Evolutionary conservation across 2,113 vertebrate genomes (phyloP), one percentile per base, ranked within the genome.

Genomic region (Chaetodon trifascialis): DNA sequence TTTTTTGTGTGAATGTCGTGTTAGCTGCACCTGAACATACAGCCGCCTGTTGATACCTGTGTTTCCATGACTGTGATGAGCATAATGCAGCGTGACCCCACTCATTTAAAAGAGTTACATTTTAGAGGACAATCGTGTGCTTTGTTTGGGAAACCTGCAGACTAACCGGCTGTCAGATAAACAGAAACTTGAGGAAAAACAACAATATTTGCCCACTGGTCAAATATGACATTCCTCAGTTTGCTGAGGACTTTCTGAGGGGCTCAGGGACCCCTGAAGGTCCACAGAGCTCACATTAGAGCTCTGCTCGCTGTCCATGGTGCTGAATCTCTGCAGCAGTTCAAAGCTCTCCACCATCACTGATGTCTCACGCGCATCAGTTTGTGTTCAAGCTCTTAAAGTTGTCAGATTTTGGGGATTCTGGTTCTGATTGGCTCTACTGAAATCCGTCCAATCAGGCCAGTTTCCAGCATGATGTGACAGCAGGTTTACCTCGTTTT

Each of bases 401-500:
- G 14, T 14, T 47, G 46, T 47, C 2, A 47, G 9, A 44, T 44
- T 2, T 44, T 2, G 8, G 10, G 8, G 16, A 11, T 36, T 51
- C 5, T 30, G 4, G 19, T 12, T 67, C 51, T 30, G 54, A 12
- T 40, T 38, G 21, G 15, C 10, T 51, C 44, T 14, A 2, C 34
- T 64, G 56, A 44, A 38, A 25, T 51, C 46, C 0, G 34, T 70
- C 71, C 60, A 67, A n/a, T 80, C 64, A 44, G 34, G 2, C 42
- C 66, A 23, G 56, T 11, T 25, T 49, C 2, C 62, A 42, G 67
- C n/a, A 16, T 49, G 46, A 4, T 15, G 54, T 46, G 51, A 64
- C 46, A 73, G 86, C 60, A 79, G 74, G 44, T 82, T 66, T 8
- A 40, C 64, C 16, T 75, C 34, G 1, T 25, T 59, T 2, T 64